Conservation (phyloP, 2,113 vertebrate species). For the Cairina moschata region DNA sequence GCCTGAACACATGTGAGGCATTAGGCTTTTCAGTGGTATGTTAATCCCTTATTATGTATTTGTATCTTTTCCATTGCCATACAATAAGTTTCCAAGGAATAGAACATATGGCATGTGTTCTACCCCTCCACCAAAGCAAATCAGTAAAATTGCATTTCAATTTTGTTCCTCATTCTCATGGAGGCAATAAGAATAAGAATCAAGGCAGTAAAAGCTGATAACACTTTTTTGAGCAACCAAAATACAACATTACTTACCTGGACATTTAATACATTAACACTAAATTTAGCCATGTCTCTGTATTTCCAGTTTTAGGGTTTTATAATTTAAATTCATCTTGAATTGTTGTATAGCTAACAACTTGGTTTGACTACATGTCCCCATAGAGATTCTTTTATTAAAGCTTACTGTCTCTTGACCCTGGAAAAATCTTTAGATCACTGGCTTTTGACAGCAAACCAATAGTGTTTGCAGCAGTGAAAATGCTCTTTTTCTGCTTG, state of each 20-base stretch:
- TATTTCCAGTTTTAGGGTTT: neutral
- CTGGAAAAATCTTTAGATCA: neutral
- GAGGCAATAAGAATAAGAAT: neutral
- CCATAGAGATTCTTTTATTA: neutral
- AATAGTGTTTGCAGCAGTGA: neutral
- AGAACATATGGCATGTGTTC: constrained; percentile 41
- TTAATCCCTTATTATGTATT: constrained; percentile 57
- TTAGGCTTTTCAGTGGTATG: constrained; percentile 41
- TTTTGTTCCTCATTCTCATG: neutral
- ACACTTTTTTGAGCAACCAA: neutral
- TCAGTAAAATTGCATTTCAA: neutral
- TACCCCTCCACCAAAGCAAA: neutral
- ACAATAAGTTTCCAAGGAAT: constrained; percentile 41
- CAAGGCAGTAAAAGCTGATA: neutral
- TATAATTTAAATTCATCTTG: neutral
- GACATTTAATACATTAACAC: neutral
- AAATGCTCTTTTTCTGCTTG: neutral
- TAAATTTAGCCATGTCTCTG: neutral
- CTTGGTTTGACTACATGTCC: neutral
- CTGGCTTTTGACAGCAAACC: neutral
- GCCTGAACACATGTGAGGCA: constrained; percentile 20
- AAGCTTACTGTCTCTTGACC: neutral
- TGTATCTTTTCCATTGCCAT: constrained; percentile 10
- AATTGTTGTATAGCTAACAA: neutral
- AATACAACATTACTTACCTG: neutral